Percentiles rank a stretch among this genome's conserved stretches.
phyloP scores from a whole-genome alignment of 2,113 vertebrate genomes.

The Actenoides lindsayi region DNA sequence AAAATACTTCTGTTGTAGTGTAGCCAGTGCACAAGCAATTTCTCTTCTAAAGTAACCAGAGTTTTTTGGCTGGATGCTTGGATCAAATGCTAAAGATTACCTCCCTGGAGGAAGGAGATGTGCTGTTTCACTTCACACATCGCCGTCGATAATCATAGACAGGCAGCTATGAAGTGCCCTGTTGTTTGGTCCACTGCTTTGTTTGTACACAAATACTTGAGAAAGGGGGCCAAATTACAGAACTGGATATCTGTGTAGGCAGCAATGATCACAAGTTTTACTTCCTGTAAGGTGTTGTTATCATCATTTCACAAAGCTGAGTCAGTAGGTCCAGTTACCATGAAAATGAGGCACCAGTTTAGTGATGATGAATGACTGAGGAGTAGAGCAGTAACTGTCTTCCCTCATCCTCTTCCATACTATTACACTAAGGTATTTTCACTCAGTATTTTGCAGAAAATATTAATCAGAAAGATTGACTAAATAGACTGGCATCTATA shows the following conservation, averaged over 20 bases:
- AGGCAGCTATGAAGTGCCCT: not conserved
- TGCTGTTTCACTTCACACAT: not conserved
- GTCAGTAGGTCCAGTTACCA: not conserved
- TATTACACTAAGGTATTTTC: not conserved
- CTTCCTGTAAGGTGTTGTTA: not conserved
- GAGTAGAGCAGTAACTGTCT: not conserved
- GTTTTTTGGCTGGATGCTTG: not conserved
- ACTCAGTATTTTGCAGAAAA: not conserved
- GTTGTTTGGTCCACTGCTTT: not conserved
- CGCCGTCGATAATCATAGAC: not conserved
- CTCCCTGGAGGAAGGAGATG: not conserved
- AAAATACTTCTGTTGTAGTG: not conserved
- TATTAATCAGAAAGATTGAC: not conserved
- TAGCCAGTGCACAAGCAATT: not conserved
- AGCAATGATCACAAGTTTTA: fast-evolving
- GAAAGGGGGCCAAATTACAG: not conserved
- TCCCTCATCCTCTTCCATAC: not conserved
- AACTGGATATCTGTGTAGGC: not conserved
- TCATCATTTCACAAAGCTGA: not conserved
- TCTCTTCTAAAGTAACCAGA: not conserved
- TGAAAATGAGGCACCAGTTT: not conserved
- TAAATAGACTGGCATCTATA: not conserved
- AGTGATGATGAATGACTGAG: not conserved
- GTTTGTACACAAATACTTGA: not conserved
- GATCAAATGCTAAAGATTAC: not conserved